Evolutionary conservation across 2,113 vertebrate genomes (phyloP).

Genomic region (Malurus elegans): DNA sequence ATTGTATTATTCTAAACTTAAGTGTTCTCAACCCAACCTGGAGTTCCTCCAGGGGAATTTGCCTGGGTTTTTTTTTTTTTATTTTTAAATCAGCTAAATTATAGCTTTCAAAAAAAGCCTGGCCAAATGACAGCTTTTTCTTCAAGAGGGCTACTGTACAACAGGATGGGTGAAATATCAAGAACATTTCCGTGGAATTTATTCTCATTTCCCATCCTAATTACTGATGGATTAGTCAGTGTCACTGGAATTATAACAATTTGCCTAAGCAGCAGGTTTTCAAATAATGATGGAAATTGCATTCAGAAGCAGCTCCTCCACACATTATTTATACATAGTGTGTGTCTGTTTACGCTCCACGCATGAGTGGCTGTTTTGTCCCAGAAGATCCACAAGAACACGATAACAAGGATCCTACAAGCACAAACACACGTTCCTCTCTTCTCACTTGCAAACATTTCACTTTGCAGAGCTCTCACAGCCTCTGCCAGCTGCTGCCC

Average conservation of each 20-base stretch:
- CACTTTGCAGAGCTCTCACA: not conserved
- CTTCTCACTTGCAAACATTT: not conserved
- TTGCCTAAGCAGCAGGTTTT: constrained; percentile 43
- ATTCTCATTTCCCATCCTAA: constrained; percentile 62
- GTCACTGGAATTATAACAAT: constrained; percentile 61
- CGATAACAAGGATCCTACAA: constrained; percentile 2
- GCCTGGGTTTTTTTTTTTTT: not conserved
- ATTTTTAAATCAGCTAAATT: not conserved
- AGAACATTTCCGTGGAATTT: constrained; percentile 20
- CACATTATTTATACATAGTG: constrained; percentile 31
- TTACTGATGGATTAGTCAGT: constrained; percentile 60
- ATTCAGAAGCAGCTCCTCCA: not conserved
- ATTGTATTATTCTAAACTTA: constrained; percentile 2
- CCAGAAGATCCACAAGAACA: constrained; percentile 23
- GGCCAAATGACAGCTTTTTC: not conserved
- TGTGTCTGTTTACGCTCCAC: constrained; percentile 40
- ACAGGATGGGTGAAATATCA: not conserved
- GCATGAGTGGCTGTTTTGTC: constrained; percentile 35
- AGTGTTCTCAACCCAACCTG: not conserved
- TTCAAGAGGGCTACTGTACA: not conserved
- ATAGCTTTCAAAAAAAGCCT: not conserved
- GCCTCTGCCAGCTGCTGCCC: not conserved
- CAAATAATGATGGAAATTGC: constrained; percentile 27
- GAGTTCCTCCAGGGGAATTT: not conserved
- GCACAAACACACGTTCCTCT: not conserved